These are phyloP conservation scores for Butorides virescens DNA, from an alignment of 2,113 vertebrate genomes.

Conservation along the genomic window DNA sequence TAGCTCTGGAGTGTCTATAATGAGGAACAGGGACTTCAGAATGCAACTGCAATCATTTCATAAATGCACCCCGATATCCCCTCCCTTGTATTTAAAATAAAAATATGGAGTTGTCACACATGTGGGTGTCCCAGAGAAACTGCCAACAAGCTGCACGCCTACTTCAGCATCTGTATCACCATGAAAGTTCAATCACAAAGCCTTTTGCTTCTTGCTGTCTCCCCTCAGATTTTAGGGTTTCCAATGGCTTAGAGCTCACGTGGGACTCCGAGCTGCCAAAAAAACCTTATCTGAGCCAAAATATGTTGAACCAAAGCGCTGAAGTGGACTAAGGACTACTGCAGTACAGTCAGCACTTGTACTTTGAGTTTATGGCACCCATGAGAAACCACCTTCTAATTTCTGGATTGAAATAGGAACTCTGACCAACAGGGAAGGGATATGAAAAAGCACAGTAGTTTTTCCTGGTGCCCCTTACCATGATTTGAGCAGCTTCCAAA, in stretches of 20 bases:
- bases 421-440: not conserved
- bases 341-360: not conserved
- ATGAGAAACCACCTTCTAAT: not conserved
- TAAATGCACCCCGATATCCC: not conserved
- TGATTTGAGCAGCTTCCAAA: not conserved
- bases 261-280: not conserved
- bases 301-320: not conserved
- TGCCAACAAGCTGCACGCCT: not conserved
- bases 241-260: not conserved
- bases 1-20: not conserved
- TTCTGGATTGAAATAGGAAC: not conserved
- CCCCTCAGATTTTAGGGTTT: not conserved
- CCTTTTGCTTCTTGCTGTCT: not conserved
- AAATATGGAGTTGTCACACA: not conserved
- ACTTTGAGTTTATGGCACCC: accelerated
- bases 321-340: not conserved
- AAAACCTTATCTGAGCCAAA: not conserved
- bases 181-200: not conserved
- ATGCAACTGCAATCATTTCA: not conserved
- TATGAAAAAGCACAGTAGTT: not conserved
- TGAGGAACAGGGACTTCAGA: not conserved
- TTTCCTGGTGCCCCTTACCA: not conserved
- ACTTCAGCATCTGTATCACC: not conserved
- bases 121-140: not conserved
- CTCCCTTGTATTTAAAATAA: not conserved